A percentile compares a stretch with the other conserved stretches of the same genome.
Conservation (phyloP, 2,113 vertebrate species). For the Dolichotis patagonum region DNA sequence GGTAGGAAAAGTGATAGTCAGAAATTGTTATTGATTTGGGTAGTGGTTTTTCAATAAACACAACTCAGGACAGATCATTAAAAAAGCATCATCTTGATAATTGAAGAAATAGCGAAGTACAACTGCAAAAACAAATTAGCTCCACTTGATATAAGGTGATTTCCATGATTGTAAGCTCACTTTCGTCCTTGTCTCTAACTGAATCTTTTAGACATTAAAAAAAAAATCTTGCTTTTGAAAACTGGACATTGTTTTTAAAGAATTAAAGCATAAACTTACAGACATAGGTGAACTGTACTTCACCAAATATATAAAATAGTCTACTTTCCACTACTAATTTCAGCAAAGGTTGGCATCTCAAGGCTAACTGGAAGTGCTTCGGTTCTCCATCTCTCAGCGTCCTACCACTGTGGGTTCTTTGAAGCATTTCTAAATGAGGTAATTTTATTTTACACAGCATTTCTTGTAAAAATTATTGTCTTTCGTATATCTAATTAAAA, state of each 20-base stretch:
- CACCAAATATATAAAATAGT: neutral
- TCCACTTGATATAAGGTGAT: slow-evolving; percentile 57
- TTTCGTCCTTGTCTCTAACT: slow-evolving; percentile 73
- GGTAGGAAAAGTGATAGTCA: neutral
- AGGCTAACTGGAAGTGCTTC: slow-evolving; percentile 68
- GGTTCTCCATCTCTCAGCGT: slow-evolving; percentile 19
- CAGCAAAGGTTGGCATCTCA: slow-evolving; percentile 57
- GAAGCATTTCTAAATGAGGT: slow-evolving; percentile 82
- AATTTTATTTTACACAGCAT: slow-evolving; percentile 84
- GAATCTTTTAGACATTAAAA: slow-evolving; percentile 68
- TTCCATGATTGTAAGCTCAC: slow-evolving; percentile 72
- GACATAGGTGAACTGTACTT: slow-evolving; percentile 27
- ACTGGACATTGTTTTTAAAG: slow-evolving; percentile 49
- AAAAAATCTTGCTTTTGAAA: slow-evolving; percentile 68
- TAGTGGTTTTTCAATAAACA: neutral
- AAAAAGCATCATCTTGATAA: slow-evolving; percentile 37
- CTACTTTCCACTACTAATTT: slow-evolving; percentile 67
- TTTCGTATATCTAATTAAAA: slow-evolving; percentile 89
- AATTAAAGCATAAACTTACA: slow-evolving; percentile 48
- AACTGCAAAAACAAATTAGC: slow-evolving; percentile 72
- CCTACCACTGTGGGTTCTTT: slow-evolving; percentile 63
- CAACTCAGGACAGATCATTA: slow-evolving; percentile 22
- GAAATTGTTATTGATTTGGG: neutral
- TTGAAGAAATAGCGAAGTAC: slow-evolving; percentile 38
- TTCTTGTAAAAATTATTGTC: slow-evolving; percentile 89